Base-by-base conservation (phyloP, 1,140 invertebrate species). In the Apolygus lucorum region DNA sequence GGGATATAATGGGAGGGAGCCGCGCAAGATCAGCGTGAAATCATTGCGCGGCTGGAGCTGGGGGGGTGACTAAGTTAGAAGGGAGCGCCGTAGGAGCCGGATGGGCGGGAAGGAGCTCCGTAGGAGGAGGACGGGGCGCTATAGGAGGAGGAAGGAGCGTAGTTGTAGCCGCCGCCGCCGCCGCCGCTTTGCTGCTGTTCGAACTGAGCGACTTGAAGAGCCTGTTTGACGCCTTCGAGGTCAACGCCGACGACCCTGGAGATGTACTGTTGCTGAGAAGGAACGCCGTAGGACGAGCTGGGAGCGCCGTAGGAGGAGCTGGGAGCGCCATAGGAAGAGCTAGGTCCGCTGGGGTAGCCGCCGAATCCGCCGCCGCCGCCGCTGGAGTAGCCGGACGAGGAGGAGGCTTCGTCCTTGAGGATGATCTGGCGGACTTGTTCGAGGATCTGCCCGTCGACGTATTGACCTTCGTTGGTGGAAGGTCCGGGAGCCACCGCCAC, bases 341-440 rank as follows among this genome's bases (percentile, higher is more conserved):
- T 71, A 1, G 80, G 79, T 0, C 79, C 79, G 49, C 80, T 80
- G 8, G 76, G 72, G 52, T 77, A 74, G 59, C 80, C 78, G 28
- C 79, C 79, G 52, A 79, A 80, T 8, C 76, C 72, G 49, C 77
- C 74, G 52, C 80, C 78, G 26, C 79, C 79, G n/a, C 75, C 74
- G 65, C 74, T 74, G 26, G 78, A 80, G 63, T 80, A 77, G 69
- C 78, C 77, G 21, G 78, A 78, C 59, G 80, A 78, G 27, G 84
- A 79, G 71, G 83, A 78, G 71, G 86, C 83, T 79, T 92, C 90
- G 77, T 91, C 89, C 76, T 88, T 89, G 70, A 91, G 81, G 63
- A 92, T 82, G 76, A 92, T 90, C 78, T 90, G 85, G 73, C 88
- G 86, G 74, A 92, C 87, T 78, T 91, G 88, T 76, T 91, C 88